Evolutionary conservation across 2,888 invertebrate genomes (phyloP).

Genomic region (Andricus curvator): DNA sequence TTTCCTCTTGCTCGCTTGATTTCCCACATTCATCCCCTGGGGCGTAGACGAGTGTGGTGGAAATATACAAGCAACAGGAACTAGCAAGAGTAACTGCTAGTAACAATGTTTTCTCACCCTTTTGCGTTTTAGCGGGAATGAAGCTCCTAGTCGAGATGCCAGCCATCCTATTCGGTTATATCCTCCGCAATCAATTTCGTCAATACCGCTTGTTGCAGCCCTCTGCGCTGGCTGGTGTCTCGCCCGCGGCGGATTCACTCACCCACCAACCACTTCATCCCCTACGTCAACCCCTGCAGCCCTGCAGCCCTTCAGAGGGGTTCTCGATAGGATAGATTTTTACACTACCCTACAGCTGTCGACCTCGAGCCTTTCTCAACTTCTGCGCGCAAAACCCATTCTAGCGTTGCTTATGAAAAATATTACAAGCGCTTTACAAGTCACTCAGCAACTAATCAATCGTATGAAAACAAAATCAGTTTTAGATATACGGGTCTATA

Average conservation of each 20-base stretch:
- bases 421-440: constrained; percentile 33
- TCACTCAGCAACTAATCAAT: constrained; percentile 36
- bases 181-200: constrained; percentile 74
- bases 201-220: constrained; percentile 74
- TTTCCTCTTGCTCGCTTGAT: constrained; percentile 59
- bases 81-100: constrained; percentile 71
- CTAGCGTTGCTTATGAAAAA: constrained; percentile 39
- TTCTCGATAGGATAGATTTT: constrained; percentile 71
- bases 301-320: constrained; percentile 58
- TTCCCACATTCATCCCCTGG: constrained; percentile 62
- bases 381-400: constrained; percentile 27
- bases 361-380: constrained; percentile 42
- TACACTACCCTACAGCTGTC: constrained; percentile 56
- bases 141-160: constrained; percentile 53
- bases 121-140: constrained; percentile 67
- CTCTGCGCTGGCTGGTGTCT: constrained; percentile 64
- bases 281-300: constrained; percentile 49
- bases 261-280: constrained; percentile 55
- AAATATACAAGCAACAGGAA: constrained; percentile 43
- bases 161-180: constrained; percentile 61
- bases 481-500: not conserved
- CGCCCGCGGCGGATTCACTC: constrained; percentile 68
- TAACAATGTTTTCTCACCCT: constrained; percentile 76
- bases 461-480: constrained; percentile 33
- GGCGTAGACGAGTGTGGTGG: constrained; percentile 57